phyloP scores from a whole-genome alignment of 2,888 invertebrate genomes.

The Teinopalpus imperialis region DNA sequence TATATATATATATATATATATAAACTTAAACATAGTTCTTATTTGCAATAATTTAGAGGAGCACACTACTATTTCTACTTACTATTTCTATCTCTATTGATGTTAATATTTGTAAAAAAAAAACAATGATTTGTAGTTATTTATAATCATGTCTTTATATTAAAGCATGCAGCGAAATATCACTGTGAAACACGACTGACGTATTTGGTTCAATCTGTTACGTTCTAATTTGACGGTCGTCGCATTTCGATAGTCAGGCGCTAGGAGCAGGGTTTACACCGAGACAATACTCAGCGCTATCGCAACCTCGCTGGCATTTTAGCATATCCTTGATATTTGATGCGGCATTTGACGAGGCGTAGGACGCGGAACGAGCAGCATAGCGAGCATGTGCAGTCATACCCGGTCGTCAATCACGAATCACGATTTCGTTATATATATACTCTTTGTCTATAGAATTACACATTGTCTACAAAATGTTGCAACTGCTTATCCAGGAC shows the following conservation, averaged over 20 bases:
- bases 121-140: too few species aligned
- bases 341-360: conserved; percentile 65
- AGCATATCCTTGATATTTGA: conserved; percentile 79
- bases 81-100: too few species aligned
- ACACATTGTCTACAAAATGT: too few species aligned
- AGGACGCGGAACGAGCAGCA: conserved; percentile 61
- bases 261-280: conserved; percentile 46
- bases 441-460: neutral
- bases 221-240: conserved; percentile 14
- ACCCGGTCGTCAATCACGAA: conserved; percentile 8
- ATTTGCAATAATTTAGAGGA: too few species aligned
- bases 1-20: too few species aligned
- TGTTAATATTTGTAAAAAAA: too few species aligned
- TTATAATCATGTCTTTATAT: too few species aligned
- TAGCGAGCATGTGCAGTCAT: conserved; percentile 29
- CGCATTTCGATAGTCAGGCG: conserved; percentile 36
- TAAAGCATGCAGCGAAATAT: too few species aligned
- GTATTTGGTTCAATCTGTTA: neutral
- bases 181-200: neutral
- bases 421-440: conserved; percentile 11
- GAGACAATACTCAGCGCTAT: conserved; percentile 57
- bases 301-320: conserved; percentile 71
- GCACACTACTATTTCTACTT: too few species aligned
- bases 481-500: too few species aligned
- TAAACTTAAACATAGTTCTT: too few species aligned